Evolutionary conservation across 2,113 vertebrate species (phyloP), one percentile per base, ranked within the genome.

Genomic region (Toxotes chatareus): DNA sequence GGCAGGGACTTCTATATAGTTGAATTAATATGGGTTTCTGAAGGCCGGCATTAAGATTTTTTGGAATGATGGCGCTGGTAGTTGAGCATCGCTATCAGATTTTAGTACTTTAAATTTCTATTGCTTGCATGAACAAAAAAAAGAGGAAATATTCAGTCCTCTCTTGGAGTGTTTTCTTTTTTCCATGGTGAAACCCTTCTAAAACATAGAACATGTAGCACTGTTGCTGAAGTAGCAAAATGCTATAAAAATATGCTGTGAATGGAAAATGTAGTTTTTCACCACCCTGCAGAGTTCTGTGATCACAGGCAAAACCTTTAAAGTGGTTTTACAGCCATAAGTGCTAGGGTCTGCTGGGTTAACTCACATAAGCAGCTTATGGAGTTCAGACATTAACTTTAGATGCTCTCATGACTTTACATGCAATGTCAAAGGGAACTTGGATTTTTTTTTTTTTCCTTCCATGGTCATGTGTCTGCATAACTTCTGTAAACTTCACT

Each of bases 1-100:
- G 51, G 27, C 67, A 55, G 46, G 44, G 51, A 32, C 73, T 71
- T 83, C 75, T 32, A 77, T 84, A 78, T 66, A 40, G 36, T 47
- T 78, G 31, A 57, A 68, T 59, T 31, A 74, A 85, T 51, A 61
- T 42, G 80, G 32, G 17, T 77, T 71, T 74, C 31, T 73, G 23
- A 70, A n/a, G 64, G 38, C 36, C 10, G 7, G 69, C 23, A 4
- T 31, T 34, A 32, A 13, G 36, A 36, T 21, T 31, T 27, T 74
- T 67, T 10, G n/a, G 34, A 47, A 75, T 63, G 42, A 2, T 69
- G 42, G 21, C 21, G 4, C 7, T 46, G 5, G 70, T 34, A 44
- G 42, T 17, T 40, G 44, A 67, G 64, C 19, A 11, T 57, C 61
- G 19, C 7, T 7, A 34, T 61, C 19, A 61, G 16, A 32, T 17